Conservation (phyloP, 1,140 invertebrate species). For the Drosophila cardini region DNA sequence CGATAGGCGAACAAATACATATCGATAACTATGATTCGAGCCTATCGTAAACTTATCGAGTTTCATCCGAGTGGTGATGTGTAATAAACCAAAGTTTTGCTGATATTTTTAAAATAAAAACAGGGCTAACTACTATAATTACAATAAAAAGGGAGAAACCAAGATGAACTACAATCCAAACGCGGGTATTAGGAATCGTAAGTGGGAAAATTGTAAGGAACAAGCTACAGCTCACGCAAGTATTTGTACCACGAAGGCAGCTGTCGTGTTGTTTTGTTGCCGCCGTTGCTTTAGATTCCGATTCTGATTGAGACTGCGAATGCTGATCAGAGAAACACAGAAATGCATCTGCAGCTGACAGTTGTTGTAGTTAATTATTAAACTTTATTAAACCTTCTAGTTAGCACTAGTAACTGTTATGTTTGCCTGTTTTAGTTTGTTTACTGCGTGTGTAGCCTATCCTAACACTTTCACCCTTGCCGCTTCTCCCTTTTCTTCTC, state of each 20-base stretch:
- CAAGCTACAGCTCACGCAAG: slow-evolving; percentile 73
- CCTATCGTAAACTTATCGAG: slow-evolving; percentile 21
- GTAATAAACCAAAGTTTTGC: slow-evolving; percentile 55
- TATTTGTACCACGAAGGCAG: slow-evolving; percentile 58
- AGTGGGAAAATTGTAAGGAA: slow-evolving; percentile 84
- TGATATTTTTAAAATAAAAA: slow-evolving; percentile 46
- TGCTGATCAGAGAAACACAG: slow-evolving; percentile 24
- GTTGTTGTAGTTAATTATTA: slow-evolving; percentile 27
- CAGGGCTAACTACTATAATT: slow-evolving; percentile 6
- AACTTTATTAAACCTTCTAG: slow-evolving; percentile 10
- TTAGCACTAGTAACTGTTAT: slow-evolving; percentile 3
- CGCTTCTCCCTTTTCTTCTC: neutral
- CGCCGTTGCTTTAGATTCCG: slow-evolving; percentile 2
- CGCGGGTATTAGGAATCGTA: slow-evolving; percentile 85
- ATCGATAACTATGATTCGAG: slow-evolving; percentile 7
- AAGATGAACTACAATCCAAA: slow-evolving; percentile 85
- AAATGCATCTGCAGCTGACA: slow-evolving; percentile 20
- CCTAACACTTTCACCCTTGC: slow-evolving; percentile 42
- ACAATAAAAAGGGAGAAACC: slow-evolving; percentile 14
- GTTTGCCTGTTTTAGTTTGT: slow-evolving; percentile 38
- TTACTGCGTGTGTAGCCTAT: slow-evolving; percentile 69
- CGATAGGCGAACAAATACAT: neutral
- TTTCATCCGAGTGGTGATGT: slow-evolving; percentile 48
- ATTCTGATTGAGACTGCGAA: neutral
- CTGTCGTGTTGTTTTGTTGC: slow-evolving; percentile 4